A percentile compares a stretch with the other conserved stretches of the same genome.
These are phyloP conservation scores for Picathartes gymnocephalus DNA, from an alignment of 2,113 vertebrate species.

Conservation along the genomic window DNA sequence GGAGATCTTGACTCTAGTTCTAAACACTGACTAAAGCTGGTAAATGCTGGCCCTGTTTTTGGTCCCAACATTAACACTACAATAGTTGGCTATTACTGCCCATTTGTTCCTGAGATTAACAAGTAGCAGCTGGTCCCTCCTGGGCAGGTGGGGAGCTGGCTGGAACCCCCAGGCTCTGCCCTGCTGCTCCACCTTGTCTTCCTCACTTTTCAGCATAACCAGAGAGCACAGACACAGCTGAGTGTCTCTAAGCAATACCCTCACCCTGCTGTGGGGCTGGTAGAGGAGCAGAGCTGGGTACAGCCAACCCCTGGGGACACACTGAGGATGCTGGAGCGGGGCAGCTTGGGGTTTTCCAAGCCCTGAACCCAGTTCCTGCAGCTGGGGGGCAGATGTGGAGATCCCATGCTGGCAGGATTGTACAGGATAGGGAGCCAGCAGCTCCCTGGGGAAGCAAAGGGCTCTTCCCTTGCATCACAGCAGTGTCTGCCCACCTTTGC, in stretches of 20 bases:
- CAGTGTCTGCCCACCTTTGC: background rate
- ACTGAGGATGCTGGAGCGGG: background rate
- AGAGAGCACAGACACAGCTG: background rate
- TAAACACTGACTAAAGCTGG: background rate
- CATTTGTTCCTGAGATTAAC: background rate
- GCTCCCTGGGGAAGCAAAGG: background rate
- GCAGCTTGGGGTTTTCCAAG: background rate
- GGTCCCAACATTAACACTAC: background rate
- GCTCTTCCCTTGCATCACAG: background rate
- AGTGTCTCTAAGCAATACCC: slow-evolving; percentile 28
- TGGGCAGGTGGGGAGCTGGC: background rate
- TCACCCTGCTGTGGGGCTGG: background rate
- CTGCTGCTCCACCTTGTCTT: slow-evolving; percentile 4
- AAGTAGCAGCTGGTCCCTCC: background rate
- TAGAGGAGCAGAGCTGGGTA: background rate
- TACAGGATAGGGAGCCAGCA: background rate
- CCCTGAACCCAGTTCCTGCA: background rate
- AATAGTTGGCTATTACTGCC: background rate
- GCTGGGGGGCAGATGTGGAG: background rate
- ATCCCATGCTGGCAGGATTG: background rate
- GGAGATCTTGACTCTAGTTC: background rate
- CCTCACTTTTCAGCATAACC: background rate
- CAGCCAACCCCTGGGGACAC: background rate
- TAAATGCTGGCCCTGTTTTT: background rate
- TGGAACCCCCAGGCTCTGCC: background rate